These are phyloP conservation scores for Calycopis cecrops DNA, from an alignment of 1,140 invertebrate species.

Conservation along the genomic window DNA sequence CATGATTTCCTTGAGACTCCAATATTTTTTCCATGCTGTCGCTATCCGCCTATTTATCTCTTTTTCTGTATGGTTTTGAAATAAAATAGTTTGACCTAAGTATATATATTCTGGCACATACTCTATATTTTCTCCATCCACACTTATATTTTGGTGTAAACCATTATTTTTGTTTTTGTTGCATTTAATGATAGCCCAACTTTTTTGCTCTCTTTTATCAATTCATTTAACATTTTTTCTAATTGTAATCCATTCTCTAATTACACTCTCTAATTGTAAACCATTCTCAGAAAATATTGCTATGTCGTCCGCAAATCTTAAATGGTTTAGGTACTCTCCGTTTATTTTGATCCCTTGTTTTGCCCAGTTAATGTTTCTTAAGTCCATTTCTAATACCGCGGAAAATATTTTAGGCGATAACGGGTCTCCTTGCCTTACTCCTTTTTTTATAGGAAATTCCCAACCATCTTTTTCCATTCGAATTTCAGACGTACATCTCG, in stretches of 20 bases:
- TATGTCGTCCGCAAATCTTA: neutral
- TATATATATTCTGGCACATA: slow-evolving; percentile 1
- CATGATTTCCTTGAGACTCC: no score
- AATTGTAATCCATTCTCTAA: neutral
- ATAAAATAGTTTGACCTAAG: neutral
- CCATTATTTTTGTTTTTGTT: slow-evolving; percentile 1
- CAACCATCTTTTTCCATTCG: neutral
- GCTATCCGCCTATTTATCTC: neutral
- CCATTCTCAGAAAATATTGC: neutral
- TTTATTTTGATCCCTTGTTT: neutral
- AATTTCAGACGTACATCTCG: neutral
- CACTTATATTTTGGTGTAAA: neutral
- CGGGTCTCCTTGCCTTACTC: neutral
- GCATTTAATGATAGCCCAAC: neutral
- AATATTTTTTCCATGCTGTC: no score
- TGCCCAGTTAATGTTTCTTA: neutral
- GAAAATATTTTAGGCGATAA: neutral
- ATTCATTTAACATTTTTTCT: neutral
- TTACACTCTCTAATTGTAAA: neutral
- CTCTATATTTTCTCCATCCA: neutral
- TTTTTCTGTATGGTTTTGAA: neutral
- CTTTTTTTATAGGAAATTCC: neutral
- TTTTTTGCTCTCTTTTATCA: neutral
- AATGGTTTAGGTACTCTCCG: neutral
- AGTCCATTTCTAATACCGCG: neutral